A percentile compares a stretch with the other conserved stretches of the same genome.
These are phyloP conservation scores for Hyperoplus immaculatus DNA, from an alignment of 2,797 vertebrate species.

Conservation along the genomic window DNA sequence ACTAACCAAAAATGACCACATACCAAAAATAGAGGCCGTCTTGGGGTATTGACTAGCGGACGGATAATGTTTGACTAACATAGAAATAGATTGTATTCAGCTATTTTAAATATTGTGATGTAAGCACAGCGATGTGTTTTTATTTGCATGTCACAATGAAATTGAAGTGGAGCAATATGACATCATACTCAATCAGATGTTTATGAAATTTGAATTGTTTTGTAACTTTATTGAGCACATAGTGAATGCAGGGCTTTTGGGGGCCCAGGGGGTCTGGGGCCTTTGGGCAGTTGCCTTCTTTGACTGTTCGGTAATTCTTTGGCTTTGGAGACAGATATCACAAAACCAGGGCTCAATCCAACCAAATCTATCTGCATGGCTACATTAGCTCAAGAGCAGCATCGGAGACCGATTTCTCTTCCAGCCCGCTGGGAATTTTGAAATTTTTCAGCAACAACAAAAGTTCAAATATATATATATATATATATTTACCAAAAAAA, in stretches of 20 bases:
- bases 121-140: background rate
- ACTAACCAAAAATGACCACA: conserved; percentile 16
- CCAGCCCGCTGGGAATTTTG: background rate
- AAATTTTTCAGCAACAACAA: background rate
- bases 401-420: background rate
- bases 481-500: no score
- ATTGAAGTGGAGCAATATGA: background rate
- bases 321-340: background rate
- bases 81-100: background rate
- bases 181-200: conserved; percentile 1
- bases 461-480: background rate
- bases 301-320: background rate
- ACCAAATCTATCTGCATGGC: background rate
- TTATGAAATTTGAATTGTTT: background rate
- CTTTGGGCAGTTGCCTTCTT: background rate
- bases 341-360: background rate
- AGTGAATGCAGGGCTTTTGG: background rate
- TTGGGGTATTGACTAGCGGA: background rate
- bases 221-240: background rate
- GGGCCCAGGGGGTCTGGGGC: background rate
- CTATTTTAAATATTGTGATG: background rate
- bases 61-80: background rate
- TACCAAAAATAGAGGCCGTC: background rate
- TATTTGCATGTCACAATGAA: background rate
- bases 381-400: background rate